phyloP scores from a whole-genome alignment of 2,113 vertebrate genomes.

The Apodemus sylvaticus region DNA sequence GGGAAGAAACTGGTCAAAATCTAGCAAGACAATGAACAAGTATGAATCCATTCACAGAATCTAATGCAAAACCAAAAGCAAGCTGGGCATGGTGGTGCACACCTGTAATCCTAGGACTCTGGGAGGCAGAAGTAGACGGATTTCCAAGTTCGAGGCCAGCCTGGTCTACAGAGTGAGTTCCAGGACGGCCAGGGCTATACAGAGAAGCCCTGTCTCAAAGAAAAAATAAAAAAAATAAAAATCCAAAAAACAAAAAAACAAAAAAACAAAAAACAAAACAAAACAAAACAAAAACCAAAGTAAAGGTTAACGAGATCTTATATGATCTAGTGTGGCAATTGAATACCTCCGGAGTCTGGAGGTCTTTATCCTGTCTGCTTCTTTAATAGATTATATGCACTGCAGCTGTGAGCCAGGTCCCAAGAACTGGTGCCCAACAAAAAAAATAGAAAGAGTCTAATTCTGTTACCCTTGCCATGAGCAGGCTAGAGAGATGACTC shows the following conservation, averaged over 20 bases:
- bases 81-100: no score
- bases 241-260: no score
- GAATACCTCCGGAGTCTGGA: constrained; percentile 94
- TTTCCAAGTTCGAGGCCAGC: no score
- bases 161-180: no score
- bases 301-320: constrained; percentile 98
- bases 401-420: constrained; percentile 88
- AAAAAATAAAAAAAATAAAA: no score
- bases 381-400: constrained; percentile 91
- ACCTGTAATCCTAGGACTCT: no score
- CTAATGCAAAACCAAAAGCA: constrained; percentile 98
- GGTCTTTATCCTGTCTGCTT: constrained; percentile 91
- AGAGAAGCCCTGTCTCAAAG: no score
- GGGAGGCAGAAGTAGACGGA: no score
- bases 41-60: constrained; percentile 97
- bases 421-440: neutral
- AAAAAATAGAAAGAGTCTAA: neutral
- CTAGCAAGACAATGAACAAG: constrained; percentile 96
- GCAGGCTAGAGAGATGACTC: neutral
- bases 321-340: constrained; percentile 95
- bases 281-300: no score
- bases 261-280: no score
- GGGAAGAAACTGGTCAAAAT: constrained; percentile 96
- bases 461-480: neutral
- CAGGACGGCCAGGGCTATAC: no score